Conservation (phyloP, 1,140 invertebrate species). For the Thrips palmi region DNA sequence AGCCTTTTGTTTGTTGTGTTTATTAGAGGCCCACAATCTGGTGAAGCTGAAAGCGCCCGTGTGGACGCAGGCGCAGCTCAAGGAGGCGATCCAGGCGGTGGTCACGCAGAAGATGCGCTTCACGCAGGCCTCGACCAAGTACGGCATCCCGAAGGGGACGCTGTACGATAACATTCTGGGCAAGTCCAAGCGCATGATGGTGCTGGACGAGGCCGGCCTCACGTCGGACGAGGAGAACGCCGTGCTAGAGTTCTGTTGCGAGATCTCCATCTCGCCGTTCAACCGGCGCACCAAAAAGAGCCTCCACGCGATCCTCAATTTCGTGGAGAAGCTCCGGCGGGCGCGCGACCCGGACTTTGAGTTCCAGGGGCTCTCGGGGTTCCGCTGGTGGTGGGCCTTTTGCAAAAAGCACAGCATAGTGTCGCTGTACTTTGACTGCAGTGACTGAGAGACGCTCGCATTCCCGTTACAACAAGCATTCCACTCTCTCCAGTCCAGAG, state of each 20-base stretch:
- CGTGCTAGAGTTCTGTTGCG: conserved; percentile 53
- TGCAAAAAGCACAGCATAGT: conserved; percentile 61
- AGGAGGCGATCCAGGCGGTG: conserved; percentile 54
- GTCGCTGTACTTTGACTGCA: conserved; percentile 38
- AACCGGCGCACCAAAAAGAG: conserved; percentile 51
- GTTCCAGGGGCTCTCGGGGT: conserved; percentile 45
- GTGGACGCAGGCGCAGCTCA: conserved; percentile 52
- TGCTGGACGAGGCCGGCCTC: conserved; percentile 46
- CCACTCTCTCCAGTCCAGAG: neutral
- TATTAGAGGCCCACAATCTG: conserved; percentile 2
- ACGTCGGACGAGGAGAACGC: conserved; percentile 38
- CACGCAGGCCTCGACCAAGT: conserved; percentile 48
- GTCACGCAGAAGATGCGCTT: conserved; percentile 58
- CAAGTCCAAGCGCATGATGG: conserved; percentile 55
- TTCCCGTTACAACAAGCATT: neutral
- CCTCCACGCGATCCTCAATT: conserved; percentile 38
- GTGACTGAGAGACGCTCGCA: neutral
- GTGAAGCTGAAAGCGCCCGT: conserved; percentile 43
- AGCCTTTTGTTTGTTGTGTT: conserved; percentile 9
- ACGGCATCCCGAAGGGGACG: conserved; percentile 56
- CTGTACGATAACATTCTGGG: conserved; percentile 62
- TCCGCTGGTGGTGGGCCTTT: conserved; percentile 66
- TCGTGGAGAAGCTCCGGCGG: conserved; percentile 39
- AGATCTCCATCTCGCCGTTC: conserved; percentile 48
- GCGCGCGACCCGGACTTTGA: conserved; percentile 39